Base-by-base conservation (phyloP, 2,113 vertebrate genomes). In the Okapia johnstoni region DNA sequence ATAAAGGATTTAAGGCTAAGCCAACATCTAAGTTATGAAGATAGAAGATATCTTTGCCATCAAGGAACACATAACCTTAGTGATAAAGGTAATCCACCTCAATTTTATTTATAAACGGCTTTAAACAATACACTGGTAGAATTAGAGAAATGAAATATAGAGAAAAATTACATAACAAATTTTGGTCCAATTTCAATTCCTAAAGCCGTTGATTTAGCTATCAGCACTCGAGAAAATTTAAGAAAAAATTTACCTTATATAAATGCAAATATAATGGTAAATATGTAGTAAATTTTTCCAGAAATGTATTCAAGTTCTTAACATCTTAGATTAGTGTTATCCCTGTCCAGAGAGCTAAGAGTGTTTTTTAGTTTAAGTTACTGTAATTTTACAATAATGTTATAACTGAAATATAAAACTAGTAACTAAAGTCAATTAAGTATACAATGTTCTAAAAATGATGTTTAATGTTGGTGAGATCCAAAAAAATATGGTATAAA, bases 21-120 rank as follows among this genome's bases (percentile, higher is more conserved):
- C 6, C 79, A 94, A 96, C 17, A 85, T 76, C 33, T 89, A 86
- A 83, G 23, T 93, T 94, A 91, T 50, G 11, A 93, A 97, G 91
- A 94, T 19, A 15, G 40, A 19, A 66, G n/a, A 33, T 26, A 95
- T 89, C 25, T 97, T 66, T 95, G 43, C 15, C 43, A 70, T 94
- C 17, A 93, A 90, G 52, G 33, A 95, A 93, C 11, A 88, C 5
- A 86, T 25, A 90, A 86, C 33, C n/a, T 93, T 81, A 93, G 40
- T 76, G 43, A 93, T 40, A 80, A 91, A 88, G 23, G 9, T 80
- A 73, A 89, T 88, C 7, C 0, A 94, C 36, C 36, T 88, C 77
- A 87, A 84, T 87, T 93, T 95, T 76, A 94, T 81, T 92, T 58
- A 89, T 58, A 79, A 57, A 90, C 88, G 57, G 7, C 25, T 90